A percentile compares a stretch with the other conserved stretches of the same genome.
Conservation (phyloP, 2,113 vertebrate genomes). For the Madoqua kirkii region DNA sequence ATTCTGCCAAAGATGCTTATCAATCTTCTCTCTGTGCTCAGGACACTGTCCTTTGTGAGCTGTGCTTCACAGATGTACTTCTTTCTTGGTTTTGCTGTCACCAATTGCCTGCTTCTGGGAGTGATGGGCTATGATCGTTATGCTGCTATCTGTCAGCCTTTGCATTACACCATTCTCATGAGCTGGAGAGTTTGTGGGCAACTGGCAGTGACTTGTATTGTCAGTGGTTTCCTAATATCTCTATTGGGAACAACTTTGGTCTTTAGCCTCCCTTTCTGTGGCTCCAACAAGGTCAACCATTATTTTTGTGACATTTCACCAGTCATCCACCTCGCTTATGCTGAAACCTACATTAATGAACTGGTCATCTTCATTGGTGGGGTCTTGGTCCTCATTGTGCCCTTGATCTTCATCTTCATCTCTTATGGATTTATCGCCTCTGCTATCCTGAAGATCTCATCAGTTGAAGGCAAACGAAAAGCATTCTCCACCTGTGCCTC, state of each 20-base stretch:
- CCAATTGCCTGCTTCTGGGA: slow-evolving; percentile 53
- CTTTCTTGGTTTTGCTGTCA: slow-evolving; percentile 49
- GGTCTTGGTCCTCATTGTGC: background rate
- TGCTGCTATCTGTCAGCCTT: slow-evolving; percentile 60
- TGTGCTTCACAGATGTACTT: slow-evolving; percentile 60
- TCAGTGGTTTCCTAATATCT: slow-evolving; percentile 47
- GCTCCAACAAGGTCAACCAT: slow-evolving; percentile 61
- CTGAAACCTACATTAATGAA: slow-evolving; percentile 46
- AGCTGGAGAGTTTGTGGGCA: slow-evolving; percentile 40
- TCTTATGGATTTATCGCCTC: slow-evolving; percentile 48
- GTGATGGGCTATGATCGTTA: slow-evolving; percentile 69
- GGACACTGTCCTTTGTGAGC: slow-evolving; percentile 16
- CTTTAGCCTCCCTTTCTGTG: slow-evolving; percentile 63
- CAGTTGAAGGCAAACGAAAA: slow-evolving; percentile 29
- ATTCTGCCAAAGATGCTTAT: slow-evolving; percentile 64
- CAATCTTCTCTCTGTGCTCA: slow-evolving; percentile 36
- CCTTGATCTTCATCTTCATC: slow-evolving; percentile 16
- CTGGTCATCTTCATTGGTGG: slow-evolving; percentile 60
- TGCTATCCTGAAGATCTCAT: slow-evolving; percentile 53
- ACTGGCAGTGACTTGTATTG: background rate
- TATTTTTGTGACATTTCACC: slow-evolving; percentile 72
- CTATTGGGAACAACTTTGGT: slow-evolving; percentile 43
- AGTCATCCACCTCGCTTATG: slow-evolving; percentile 62
- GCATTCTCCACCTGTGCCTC: slow-evolving; percentile 55
- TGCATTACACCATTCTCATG: slow-evolving; percentile 56